A percentile compares a stretch with the other conserved stretches of the same genome.
phyloP scores from a whole-genome alignment of 2,888 invertebrate genomes.

The Hydropsyche betteni region DNA sequence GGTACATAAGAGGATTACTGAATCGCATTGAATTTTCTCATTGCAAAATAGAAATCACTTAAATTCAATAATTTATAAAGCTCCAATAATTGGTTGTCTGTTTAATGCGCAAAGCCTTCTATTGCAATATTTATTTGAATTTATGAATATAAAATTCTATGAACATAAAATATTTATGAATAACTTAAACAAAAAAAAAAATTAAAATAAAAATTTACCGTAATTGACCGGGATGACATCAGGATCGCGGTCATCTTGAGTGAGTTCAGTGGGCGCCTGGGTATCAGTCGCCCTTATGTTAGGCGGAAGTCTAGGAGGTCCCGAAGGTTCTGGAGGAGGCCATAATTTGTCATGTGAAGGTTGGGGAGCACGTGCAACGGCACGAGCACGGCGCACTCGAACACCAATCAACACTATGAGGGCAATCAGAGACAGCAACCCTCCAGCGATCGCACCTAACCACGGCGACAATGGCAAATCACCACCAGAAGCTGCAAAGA shows the following conservation, averaged over 20 bases:
- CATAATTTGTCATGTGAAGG: slow-evolving; percentile 54
- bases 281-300: slow-evolving; percentile 54
- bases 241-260: slow-evolving; percentile 70
- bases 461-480: slow-evolving; percentile 67
- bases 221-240: slow-evolving; percentile 81
- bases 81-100: too few relatives aligned
- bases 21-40: too few relatives aligned
- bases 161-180: too few relatives aligned
- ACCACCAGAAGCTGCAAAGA: slow-evolving; percentile 65
- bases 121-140: too few relatives aligned
- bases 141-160: too few relatives aligned
- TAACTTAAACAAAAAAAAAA: background rate
- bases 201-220: slow-evolving; percentile 61
- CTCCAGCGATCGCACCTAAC: slow-evolving; percentile 66
- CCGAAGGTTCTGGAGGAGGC: slow-evolving; percentile 47
- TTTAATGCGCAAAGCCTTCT: too few relatives aligned
- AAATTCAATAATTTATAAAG: too few relatives aligned
- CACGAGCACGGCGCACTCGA: slow-evolving; percentile 59
- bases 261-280: slow-evolving; percentile 44
- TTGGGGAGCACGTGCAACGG: slow-evolving; percentile 54
- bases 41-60: too few relatives aligned
- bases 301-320: slow-evolving; percentile 54
- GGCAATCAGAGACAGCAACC: slow-evolving; percentile 64
- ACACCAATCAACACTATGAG: slow-evolving; percentile 64
- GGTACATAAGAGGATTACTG: too few relatives aligned